These are phyloP conservation scores for Sinonovacula constricta DNA, from an alignment of 1,140 invertebrate species.

Conservation along the genomic window DNA sequence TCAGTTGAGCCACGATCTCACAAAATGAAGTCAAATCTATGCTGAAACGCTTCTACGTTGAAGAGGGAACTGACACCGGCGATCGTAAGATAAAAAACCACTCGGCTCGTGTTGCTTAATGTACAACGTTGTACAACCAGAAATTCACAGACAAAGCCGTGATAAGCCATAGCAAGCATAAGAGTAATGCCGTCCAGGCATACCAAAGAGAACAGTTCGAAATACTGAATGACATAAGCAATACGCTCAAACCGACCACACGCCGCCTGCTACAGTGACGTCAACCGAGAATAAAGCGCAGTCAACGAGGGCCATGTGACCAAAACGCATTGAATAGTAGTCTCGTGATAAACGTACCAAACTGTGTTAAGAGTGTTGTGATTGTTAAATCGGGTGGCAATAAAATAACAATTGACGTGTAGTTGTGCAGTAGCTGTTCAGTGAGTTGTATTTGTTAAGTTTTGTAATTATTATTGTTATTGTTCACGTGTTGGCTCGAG, in stretches of 20 bases:
- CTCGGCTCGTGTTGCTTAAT: not conserved
- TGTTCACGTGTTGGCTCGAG: not conserved
- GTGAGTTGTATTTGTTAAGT: not conserved
- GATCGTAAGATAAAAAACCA: constrained; percentile 9
- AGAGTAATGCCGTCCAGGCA: not conserved
- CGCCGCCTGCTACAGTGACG: not conserved
- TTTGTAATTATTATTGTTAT: not conserved
- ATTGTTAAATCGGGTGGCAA: not conserved
- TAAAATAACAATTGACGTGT: not conserved
- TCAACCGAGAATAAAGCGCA: not conserved
- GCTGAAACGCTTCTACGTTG: not conserved
- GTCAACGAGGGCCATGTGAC: not conserved
- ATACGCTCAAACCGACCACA: not conserved
- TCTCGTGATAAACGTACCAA: not conserved
- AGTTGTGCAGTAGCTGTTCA: not conserved
- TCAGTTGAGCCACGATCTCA: not conserved
- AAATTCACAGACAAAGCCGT: constrained; percentile 10
- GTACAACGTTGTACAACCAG: constrained; percentile 9
- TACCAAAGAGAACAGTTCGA: constrained; percentile 20
- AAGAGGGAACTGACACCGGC: not conserved
- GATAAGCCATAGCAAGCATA: not conserved
- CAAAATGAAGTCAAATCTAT: not conserved
- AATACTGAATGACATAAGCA: constrained; percentile 12
- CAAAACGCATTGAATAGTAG: not conserved
- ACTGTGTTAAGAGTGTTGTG: not conserved